Evolutionary conservation across 2,113 vertebrate genomes (phyloP), one percentile per base, ranked within the genome.

Genomic region (Andinoacara biseriatus): DNA sequence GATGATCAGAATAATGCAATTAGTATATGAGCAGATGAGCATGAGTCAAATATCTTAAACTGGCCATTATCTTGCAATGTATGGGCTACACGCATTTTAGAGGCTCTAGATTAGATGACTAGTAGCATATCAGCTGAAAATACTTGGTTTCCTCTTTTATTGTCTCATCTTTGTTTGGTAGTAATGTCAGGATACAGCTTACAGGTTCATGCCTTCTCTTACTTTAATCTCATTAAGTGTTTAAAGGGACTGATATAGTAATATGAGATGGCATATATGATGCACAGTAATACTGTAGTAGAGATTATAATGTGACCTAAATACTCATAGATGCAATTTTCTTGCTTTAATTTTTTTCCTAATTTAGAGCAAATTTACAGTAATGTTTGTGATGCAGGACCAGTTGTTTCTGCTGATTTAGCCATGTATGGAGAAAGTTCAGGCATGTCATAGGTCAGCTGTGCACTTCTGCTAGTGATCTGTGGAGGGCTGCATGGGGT

Each of bases 201-300:
- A 58, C 76, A 75, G 62, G 76, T 54, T 38, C 13, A 78, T 76
- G 43, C 58, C 17, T 24, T 29, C 59, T 54, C 26, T 52, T 52
- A 58, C 40, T 82, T 40, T 9, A 81, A 88, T 67, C 76, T 49
- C 57, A 26, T 83, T 74, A 83, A 59, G 57, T 31, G 78, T 74
- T 79, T 63, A 59, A 87, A 78, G 8, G 22, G 35, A 74, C 40
- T 81, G 5, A 38, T 61, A 4, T 61, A 11, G 31, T 63, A 69
- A 67, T 14, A 24, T 35, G n/a, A 76, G 58, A 81, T 56, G 22
- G 7, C 43, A 29, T 10, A 67, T 60, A 75, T 80, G 59, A 54
- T 77, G 56, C 74, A 78, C 54, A 49, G 40, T 74, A 29, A 31
- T 24, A 18, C 46, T 82, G 31, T 10, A 56, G 62, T 35, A 38